A percentile compares a stretch with the other conserved stretches of the same genome.
phyloP scores from a whole-genome alignment of 1,140 invertebrate species.

The Apocrypta bakeri region DNA sequence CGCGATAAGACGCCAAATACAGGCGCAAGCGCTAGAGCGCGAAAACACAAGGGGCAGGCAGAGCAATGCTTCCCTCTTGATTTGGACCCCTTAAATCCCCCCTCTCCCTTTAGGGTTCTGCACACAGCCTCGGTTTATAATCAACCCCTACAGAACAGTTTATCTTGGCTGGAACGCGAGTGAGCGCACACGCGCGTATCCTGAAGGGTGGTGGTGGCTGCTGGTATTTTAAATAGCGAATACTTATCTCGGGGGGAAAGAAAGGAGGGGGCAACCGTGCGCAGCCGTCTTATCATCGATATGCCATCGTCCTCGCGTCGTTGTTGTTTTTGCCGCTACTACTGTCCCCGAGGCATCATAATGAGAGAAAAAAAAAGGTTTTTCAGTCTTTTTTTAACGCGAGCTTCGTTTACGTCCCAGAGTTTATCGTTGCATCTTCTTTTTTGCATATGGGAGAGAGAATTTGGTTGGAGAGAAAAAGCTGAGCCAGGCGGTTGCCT shows the following conservation, averaged over 20 bases:
- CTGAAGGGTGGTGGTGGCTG: conserved; percentile 55
- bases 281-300: background rate
- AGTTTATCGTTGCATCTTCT: too few relatives aligned
- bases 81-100: conserved; percentile 48
- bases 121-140: conserved; percentile 60
- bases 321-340: background rate
- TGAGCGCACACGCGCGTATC: conserved; percentile 49
- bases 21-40: background rate
- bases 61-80: conserved; percentile 20
- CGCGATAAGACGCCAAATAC: background rate
- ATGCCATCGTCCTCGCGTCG: background rate
- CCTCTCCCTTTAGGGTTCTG: background rate
- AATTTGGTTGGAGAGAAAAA: too few relatives aligned
- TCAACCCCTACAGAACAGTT: conserved; percentile 68
- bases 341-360: too few relatives aligned
- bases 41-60: background rate
- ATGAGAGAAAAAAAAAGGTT: too few relatives aligned
- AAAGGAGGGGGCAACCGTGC: conserved; percentile 28
- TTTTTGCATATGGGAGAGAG: too few relatives aligned
- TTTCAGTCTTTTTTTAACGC: conserved; percentile 10
- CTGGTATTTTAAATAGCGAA: conserved; percentile 74
- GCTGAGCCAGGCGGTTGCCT: too few relatives aligned
- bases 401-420: background rate
- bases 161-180: conserved; percentile 64
- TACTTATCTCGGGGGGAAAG: conserved; percentile 68